phyloP scores from a whole-genome alignment of 92 coral and sea anemone species.

The Heliopora coerulea region DNA sequence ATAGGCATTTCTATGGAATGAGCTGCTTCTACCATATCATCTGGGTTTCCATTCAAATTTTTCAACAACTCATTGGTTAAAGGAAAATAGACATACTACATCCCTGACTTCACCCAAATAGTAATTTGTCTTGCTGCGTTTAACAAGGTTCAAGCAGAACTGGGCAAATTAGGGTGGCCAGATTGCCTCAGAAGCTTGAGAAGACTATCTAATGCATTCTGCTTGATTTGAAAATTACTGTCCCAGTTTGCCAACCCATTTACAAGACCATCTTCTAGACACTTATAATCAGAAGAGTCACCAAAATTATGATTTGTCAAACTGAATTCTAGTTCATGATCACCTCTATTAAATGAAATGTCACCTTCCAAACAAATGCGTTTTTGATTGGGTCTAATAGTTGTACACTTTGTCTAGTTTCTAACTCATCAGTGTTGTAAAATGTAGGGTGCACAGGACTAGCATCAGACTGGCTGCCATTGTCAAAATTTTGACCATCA shows the following conservation, averaged over 20 bases:
- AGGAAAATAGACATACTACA: background rate
- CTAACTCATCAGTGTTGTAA: too few relatives aligned
- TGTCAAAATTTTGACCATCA: background rate
- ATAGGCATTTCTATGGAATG: background rate
- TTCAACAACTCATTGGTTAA: background rate
- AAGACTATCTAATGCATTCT: conserved; percentile 8
- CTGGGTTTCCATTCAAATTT: background rate
- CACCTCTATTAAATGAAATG: background rate
- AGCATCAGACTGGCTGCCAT: background rate
- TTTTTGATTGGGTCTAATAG: background rate
- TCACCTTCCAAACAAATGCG: background rate
- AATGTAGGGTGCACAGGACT: too few relatives aligned
- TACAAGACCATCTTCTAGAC: background rate
- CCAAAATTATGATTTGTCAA: background rate
- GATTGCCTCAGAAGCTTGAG: background rate
- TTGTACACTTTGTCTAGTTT: too few relatives aligned
- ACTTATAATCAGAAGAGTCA: background rate
- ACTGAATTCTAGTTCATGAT: background rate
- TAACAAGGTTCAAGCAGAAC: background rate
- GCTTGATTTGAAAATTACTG: background rate
- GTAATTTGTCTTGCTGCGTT: background rate
- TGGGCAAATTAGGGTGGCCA: conserved; percentile 1
- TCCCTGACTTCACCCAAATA: background rate
- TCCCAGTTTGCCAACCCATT: background rate
- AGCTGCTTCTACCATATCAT: background rate